Base-by-base conservation (phyloP, 2,113 vertebrate species). In the Prunella himalayana region DNA sequence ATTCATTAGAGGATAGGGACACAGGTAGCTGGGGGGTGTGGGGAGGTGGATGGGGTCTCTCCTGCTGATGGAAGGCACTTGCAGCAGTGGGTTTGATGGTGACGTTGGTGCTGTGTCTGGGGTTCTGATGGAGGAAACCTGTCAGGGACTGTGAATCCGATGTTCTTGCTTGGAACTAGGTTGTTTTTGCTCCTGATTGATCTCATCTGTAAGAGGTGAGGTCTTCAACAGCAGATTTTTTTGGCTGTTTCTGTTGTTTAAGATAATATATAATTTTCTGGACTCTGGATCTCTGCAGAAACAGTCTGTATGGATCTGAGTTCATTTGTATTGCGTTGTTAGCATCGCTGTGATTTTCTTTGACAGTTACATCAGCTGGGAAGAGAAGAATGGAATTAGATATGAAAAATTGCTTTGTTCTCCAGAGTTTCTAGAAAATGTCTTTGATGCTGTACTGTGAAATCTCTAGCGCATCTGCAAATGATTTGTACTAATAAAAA, bases 381-480 rank as follows among this genome's bases (percentile, higher is more conserved):
- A 94, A 93, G 78, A 75, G 60, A 95, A 87, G 66, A 98, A 98
- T 93, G 78, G 91, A 97, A 98, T 98, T 98, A 97, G 93, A 83
- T 94, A 86, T 96, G 92, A 98, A 97, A 97, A 98, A 98, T 97
- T 97, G 86, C 96, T 98, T 97, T 97, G 87, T 97, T 98, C 94
- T 97, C 76, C 89, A 86, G 94, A 97, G 96, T 97, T 98, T 95
- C 93, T 92, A 82, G 85, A 94, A 90, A 68, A 82, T 7, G 7
- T 83, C 92, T 92, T 97, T 95, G 89, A 96, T 95, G 71, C 60
- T 93, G 45, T 86, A 66, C 71, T 70, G 64, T 90, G 68, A 94
- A 96, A 94, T 96, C 66, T 97, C 49, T 63, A 93, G 63, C 15
- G 41, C 28, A 10, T 96, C 90, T 96, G 64, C 50, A 86, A 77